These are phyloP conservation scores for Epirrhoe tristata DNA, from an alignment of 2,888 invertebrate genomes.

Conservation along the genomic window DNA sequence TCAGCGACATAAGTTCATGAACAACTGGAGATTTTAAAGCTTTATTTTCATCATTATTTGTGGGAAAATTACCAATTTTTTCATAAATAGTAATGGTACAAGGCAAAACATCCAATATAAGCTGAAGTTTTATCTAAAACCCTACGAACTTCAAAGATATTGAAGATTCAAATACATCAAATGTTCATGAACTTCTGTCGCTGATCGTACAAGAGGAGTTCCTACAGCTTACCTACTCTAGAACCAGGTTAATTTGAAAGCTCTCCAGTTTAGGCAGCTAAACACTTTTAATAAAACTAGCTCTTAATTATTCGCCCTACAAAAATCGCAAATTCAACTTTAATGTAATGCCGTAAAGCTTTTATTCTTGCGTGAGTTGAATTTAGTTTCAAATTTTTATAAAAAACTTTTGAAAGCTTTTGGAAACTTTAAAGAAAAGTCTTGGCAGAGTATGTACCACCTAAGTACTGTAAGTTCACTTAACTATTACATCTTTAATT, in stretches of 20 bases:
- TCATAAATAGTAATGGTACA: too few species aligned
- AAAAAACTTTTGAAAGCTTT: conserved; percentile 10
- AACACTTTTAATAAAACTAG: conserved; percentile 7
- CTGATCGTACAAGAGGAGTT: neutral
- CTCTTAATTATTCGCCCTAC: conserved; percentile 7
- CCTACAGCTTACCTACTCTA: conserved; percentile 22
- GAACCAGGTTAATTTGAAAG: conserved; percentile 19
- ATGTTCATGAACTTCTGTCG: too few species aligned
- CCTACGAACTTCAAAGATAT: too few species aligned
- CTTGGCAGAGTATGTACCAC: neutral
- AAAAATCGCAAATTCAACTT: conserved; percentile 12
- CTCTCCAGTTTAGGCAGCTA: conserved; percentile 4
- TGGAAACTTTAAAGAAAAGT: conserved; percentile 6
- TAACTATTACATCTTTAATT: neutral
- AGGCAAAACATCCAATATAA: too few species aligned
- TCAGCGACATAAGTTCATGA: too few species aligned
- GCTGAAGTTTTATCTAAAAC: too few species aligned
- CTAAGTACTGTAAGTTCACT: neutral
- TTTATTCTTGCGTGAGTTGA: neutral
- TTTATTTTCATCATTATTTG: too few species aligned
- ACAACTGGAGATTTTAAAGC: too few species aligned
- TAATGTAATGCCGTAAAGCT: neutral
- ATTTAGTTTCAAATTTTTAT: conserved; percentile 9
- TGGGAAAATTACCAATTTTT: too few species aligned
- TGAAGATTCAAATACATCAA: too few species aligned